A percentile compares a stretch with the other conserved stretches of the same genome.
These are phyloP conservation scores for Gastrophryne carolinensis DNA, from an alignment of 2,797 vertebrate species.

Conservation along the genomic window DNA sequence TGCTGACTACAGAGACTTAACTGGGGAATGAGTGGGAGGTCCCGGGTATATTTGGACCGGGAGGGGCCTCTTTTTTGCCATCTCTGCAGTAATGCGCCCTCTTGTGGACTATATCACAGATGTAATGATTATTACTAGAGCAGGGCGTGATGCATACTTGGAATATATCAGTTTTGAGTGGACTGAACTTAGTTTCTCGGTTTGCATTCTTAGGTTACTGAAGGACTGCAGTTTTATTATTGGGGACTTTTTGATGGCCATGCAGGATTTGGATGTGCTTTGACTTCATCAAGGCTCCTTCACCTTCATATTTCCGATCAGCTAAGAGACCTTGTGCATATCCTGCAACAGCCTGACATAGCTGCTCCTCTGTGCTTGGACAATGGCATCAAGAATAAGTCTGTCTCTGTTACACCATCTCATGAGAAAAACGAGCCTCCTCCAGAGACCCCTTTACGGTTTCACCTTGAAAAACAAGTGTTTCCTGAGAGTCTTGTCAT, in stretches of 20 bases:
- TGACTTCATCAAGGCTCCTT: constrained; percentile 87
- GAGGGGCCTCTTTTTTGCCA: no score
- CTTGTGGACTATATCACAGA: no score
- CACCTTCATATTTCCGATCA: constrained; percentile 88
- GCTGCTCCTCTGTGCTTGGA: constrained; percentile 86
- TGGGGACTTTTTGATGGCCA: constrained; percentile 97
- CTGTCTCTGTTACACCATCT: constrained; percentile 60
- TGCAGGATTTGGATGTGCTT: constrained; percentile 88
- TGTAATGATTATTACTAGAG: no score
- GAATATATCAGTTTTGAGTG: no score
- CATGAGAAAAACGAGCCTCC: constrained; percentile 69
- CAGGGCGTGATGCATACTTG: no score
- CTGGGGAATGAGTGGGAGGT: no score
- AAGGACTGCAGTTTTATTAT: constrained; percentile 85
- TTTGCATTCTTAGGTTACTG: constrained; percentile 67
- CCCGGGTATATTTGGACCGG: no score
- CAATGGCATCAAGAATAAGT: constrained; percentile 63
- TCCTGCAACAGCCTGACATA: constrained; percentile 78
- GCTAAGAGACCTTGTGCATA: constrained; percentile 84
- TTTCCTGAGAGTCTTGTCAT: constrained; percentile 89
- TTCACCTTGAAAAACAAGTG: constrained; percentile 90
- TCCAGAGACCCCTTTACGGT: constrained; percentile 72
- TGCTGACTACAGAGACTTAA: no score
- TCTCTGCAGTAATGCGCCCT: no score
- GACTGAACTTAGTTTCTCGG: no score